A percentile compares a stretch with the other conserved stretches of the same genome.
Conservation (phyloP, 2,888 invertebrate genomes). For the Drosophila fulvimacula region DNA sequence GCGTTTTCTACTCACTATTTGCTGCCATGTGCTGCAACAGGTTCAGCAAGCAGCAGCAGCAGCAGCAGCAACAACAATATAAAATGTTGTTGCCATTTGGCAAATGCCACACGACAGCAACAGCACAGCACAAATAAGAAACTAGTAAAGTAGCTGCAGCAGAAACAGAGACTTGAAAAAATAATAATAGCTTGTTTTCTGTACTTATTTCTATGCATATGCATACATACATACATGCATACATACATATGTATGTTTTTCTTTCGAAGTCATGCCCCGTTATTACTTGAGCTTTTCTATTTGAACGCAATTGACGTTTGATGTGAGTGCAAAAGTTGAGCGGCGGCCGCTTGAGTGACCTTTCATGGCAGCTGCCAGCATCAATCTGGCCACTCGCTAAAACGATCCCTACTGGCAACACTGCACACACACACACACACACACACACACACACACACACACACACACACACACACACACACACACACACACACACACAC, state of each 20-base stretch:
- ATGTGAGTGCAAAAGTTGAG: slow-evolving; percentile 46
- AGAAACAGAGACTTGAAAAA: slow-evolving; percentile 31
- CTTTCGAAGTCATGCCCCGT: slow-evolving; percentile 26
- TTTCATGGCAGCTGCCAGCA: slow-evolving; percentile 41
- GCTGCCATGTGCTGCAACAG: slow-evolving; percentile 69
- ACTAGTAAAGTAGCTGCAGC: slow-evolving; percentile 30
- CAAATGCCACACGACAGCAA: slow-evolving; percentile 67
- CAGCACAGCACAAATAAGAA: slow-evolving; percentile 11
- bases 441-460: slow-evolving; percentile 4
- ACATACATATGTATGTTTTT: neutral
- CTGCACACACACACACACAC: slow-evolving; percentile 3
- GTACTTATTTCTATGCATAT: slow-evolving; percentile 8
- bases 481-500: too few species aligned
- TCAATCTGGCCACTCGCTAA: slow-evolving; percentile 46
- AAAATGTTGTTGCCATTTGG: slow-evolving; percentile 74
- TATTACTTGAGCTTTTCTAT: slow-evolving; percentile 12
- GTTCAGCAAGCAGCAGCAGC: slow-evolving; percentile 56
- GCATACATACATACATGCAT: too few species aligned
- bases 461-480: too few species aligned
- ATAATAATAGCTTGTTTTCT: slow-evolving; percentile 24
- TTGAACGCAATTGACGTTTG: slow-evolving; percentile 32
- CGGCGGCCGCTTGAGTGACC: slow-evolving; percentile 40
- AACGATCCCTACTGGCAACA: slow-evolving; percentile 42
- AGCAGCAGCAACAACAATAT: slow-evolving; percentile 37
- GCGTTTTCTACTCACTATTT: slow-evolving; percentile 40